Evolutionary conservation across 2,113 vertebrate species (phyloP).

Genomic region (Notiomystis cincta): DNA sequence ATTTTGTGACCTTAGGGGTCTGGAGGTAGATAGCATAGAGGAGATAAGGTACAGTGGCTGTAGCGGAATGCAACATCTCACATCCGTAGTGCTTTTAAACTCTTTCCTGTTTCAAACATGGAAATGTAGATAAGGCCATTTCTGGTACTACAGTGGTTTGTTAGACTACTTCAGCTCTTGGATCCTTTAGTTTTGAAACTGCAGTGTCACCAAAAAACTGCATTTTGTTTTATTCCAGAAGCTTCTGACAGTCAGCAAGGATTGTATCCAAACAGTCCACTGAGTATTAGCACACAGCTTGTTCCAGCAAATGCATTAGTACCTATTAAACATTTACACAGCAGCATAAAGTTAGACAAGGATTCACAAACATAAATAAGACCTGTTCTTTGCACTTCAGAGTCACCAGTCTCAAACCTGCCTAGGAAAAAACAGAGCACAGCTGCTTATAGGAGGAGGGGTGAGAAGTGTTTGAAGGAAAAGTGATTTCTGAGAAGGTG

Average conservation of each 20-base stretch:
- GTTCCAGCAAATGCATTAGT: slow-evolving; percentile 62
- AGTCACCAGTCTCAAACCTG: not conserved
- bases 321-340: slow-evolving; percentile 62
- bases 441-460: not conserved
- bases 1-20: not conserved
- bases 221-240: slow-evolving; percentile 5
- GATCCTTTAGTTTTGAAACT: not conserved
- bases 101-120: not conserved
- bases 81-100: not conserved
- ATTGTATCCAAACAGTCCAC: not conserved
- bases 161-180: not conserved
- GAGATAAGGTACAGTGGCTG: not conserved
- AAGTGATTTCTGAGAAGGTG: not conserved
- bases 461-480: not conserved
- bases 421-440: not conserved
- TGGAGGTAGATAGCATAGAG: not conserved
- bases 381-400: not conserved
- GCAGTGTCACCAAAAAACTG: not conserved
- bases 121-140: not conserved
- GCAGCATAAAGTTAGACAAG: not conserved
- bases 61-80: not conserved
- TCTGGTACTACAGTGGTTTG: fast-evolving
- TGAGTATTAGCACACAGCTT: not conserved
- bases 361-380: slow-evolving; percentile 29
- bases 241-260: slow-evolving; percentile 28